Percentiles rank a stretch among this genome's conserved stretches.
Conservation (phyloP, 2,797 vertebrate genomes). For the Lemur catta region DNA sequence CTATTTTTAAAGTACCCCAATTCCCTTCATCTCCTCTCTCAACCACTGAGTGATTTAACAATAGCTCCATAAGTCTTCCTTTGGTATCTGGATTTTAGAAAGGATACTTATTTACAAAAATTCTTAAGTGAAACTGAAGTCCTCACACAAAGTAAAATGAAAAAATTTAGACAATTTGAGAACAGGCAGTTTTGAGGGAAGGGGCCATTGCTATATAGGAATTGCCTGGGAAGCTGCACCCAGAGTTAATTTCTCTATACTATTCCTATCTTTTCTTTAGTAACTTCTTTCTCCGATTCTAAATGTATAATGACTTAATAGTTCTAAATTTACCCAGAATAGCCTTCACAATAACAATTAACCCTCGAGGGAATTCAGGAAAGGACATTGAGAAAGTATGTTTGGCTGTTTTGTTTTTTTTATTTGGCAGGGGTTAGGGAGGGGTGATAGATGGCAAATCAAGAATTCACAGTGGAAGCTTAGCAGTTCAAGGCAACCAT, state of each 20-base stretch:
- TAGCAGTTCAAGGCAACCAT: not conserved
- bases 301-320: constrained; percentile 4
- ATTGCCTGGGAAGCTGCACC: not conserved
- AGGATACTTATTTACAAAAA: not conserved
- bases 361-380: not conserved
- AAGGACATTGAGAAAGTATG: not conserved
- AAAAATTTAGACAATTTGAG: not conserved
- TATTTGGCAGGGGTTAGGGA: not conserved
- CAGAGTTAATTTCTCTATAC: not conserved
- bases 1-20: not conserved
- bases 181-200: not conserved
- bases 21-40: not conserved
- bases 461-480: not conserved
- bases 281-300: not conserved
- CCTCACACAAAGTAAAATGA: not conserved
- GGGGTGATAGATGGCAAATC: not conserved
- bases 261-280: not conserved
- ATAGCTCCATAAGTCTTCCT: not conserved
- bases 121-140: not conserved
- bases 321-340: not conserved
- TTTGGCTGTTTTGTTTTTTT: not conserved
- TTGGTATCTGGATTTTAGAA: not conserved
- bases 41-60: not conserved
- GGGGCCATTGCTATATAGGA: not conserved
- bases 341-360: not conserved